Percentiles rank a stretch among this genome's conserved stretches.
Evolutionary conservation across 2,888 invertebrate genomes (phyloP).

Genomic region (Dynastes grantii): DNA sequence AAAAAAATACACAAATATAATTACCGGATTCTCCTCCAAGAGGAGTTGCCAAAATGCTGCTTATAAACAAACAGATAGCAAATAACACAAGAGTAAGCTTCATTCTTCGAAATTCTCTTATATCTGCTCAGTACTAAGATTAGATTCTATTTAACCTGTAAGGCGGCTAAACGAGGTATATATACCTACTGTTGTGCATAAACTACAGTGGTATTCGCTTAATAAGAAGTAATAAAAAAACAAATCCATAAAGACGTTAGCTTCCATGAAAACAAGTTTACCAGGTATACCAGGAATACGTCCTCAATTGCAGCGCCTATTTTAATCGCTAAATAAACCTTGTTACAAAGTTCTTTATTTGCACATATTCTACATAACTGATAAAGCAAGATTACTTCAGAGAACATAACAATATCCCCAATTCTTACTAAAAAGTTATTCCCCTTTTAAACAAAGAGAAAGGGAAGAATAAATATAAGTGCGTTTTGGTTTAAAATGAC

Average conservation of each 20-base stretch:
- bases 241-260: too few species aligned
- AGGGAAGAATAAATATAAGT: too few species aligned
- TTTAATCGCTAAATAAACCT: not conserved
- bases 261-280: too few species aligned
- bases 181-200: too few species aligned
- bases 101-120: not conserved
- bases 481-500: too few species aligned
- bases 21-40: conserved; percentile 1
- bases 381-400: not conserved
- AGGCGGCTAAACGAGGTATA: too few species aligned
- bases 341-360: not conserved
- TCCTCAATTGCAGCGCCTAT: too few species aligned
- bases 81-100: not conserved
- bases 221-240: too few species aligned
- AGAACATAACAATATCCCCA: not conserved
- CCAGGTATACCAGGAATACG: too few species aligned
- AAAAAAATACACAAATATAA: not conserved
- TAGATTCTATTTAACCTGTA: not conserved
- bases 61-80: not conserved
- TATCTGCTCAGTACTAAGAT: not conserved
- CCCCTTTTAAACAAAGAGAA: not conserved
- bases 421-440: not conserved
- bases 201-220: too few species aligned
- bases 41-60: not conserved
- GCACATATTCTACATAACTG: not conserved